Percentiles rank a stretch among this genome's conserved stretches.
Evolutionary conservation across 2,113 vertebrate genomes (phyloP).

Genomic region (Lophochroa leadbeateri): DNA sequence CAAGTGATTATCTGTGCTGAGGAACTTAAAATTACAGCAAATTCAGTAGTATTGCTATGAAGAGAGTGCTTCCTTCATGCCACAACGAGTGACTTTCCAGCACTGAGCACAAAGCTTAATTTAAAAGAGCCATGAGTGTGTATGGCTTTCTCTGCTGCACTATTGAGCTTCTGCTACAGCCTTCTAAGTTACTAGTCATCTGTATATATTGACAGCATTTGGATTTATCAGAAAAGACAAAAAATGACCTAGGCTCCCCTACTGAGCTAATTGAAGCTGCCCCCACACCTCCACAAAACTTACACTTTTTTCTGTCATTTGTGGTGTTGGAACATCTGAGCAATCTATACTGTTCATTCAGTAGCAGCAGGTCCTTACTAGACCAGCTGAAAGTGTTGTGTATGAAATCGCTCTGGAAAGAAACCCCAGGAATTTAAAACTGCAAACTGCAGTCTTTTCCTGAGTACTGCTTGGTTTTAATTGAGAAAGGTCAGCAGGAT

Average conservation of each 20-base stretch:
- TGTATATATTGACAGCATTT: background rate
- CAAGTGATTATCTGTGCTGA: background rate
- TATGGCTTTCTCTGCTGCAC: background rate
- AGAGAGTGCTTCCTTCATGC: background rate
- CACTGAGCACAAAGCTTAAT: background rate
- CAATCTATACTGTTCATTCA: background rate
- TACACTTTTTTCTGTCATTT: background rate
- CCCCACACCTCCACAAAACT: background rate
- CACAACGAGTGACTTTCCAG: background rate
- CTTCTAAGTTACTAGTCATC: background rate
- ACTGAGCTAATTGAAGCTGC: background rate
- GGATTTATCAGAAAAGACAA: background rate
- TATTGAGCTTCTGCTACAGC: background rate
- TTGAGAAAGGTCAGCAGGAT: background rate
- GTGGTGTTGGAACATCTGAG: background rate
- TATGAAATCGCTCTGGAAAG: background rate
- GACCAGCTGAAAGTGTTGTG: background rate
- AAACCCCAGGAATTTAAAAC: background rate
- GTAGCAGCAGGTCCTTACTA: background rate
- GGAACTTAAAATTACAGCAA: background rate
- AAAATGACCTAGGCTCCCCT: background rate
- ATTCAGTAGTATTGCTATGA: background rate
- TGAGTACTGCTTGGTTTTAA: background rate
- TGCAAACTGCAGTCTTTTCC: background rate
- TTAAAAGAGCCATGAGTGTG: background rate